Conservation (phyloP, 2,797 vertebrate species). For the Gymnodraco acuticeps region DNA sequence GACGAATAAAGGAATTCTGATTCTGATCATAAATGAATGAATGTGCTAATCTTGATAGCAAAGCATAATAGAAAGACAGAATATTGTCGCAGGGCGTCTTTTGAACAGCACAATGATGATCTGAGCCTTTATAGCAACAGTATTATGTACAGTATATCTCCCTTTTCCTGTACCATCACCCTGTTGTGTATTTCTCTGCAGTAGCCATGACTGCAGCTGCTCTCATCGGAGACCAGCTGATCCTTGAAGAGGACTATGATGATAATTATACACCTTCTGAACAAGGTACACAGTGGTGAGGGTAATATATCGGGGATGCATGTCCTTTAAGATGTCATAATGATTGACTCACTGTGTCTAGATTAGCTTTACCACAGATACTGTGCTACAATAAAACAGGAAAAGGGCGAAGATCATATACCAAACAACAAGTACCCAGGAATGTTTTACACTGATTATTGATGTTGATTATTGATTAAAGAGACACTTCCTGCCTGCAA, state of each 20-base stretch:
- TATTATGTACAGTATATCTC: not conserved
- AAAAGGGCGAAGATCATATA: too few relatives aligned
- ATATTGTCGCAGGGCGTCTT: not conserved
- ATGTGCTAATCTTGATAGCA: slow-evolving; percentile 27
- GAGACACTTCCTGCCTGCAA: not conserved
- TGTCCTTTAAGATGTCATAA: too few relatives aligned
- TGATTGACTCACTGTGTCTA: not conserved
- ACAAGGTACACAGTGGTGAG: slow-evolving; percentile 82
- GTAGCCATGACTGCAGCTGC: slow-evolving; percentile 78
- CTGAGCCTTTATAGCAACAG: not conserved
- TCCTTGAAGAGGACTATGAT: slow-evolving; percentile 93
- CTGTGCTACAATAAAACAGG: too few relatives aligned
- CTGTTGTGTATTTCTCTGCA: slow-evolving; percentile 33
- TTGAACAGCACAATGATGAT: not conserved
- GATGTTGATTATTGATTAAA: not conserved
- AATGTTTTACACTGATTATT: not conserved
- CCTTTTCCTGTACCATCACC: not conserved
- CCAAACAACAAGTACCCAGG: too few relatives aligned
- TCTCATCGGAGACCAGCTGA: slow-evolving; percentile 90
- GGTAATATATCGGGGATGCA: not conserved
- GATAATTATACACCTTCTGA: slow-evolving; percentile 91
- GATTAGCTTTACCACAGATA: not conserved
- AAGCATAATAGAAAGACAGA: not conserved
- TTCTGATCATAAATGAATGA: too few relatives aligned
- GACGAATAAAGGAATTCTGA: too few relatives aligned